Evolutionary conservation across 2,797 vertebrate genomes (phyloP), one percentile per base, ranked within the genome.

Genomic region (Anomalospiza imberbis): DNA sequence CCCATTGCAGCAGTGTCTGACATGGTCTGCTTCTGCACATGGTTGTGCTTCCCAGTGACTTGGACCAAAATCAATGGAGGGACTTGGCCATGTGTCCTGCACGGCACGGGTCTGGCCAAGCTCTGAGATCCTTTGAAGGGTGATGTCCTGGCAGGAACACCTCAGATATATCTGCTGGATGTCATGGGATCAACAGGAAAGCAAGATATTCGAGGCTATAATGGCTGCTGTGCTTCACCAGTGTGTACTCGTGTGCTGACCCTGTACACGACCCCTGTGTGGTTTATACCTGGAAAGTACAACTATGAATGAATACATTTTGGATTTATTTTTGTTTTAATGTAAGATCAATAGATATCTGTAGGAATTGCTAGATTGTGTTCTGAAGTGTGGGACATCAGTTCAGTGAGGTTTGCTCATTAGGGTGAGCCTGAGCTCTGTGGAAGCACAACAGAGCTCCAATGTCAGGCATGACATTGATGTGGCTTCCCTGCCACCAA

Each of bases 401-500:
- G 5, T 51, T 70, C 42, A 1, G 5, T 19, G 21, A 53, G 25
- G 3, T 55, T 79, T 60, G n/a, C 28, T 60, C 14, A 13, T 47
- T 17, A 8, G 2, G 3, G 40, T 55, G 72, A 72, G 31, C 34
- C 78, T 13, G 78, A 71, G 47, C 51, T n/a, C 38, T 5, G 19
- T 44, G 26, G 18, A 47, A 75, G 48, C 12, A 4, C 22, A 2
- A 0, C 48, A 34, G 57, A 21, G 60, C n/a, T 67, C 31, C 5
- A 0, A 44, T 5, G 1, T 50, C 68, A 48, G 72, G 28, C 61
- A 15, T 28, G 36, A 8, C n/a, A 4, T 6, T 6, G 3, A 17
- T 8, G 40, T 1, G 1, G 12, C 48, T 61, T 67, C 67, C 32
- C 20, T 0, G 0, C 50, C 85, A 32, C 50, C 4, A 8, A 0